Conservation (phyloP, 2,888 invertebrate species). For the Aporophyla lueneburgensis region DNA sequence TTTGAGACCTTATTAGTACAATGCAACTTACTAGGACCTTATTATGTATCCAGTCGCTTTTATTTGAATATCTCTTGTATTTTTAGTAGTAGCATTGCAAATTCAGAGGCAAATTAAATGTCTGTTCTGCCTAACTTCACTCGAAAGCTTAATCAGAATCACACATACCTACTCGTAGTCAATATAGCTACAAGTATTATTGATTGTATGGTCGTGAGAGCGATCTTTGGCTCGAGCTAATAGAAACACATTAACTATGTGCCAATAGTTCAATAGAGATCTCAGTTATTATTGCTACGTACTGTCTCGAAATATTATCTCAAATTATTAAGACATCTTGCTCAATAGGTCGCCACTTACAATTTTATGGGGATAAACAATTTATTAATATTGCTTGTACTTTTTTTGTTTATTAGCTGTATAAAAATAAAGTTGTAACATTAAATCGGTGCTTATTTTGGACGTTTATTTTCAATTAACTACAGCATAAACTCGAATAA, state of each 20-base stretch:
- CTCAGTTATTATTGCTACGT: constrained; percentile 14
- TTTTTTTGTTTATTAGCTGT: constrained; percentile 33
- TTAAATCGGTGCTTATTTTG: constrained; percentile 61
- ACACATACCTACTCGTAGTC: neutral
- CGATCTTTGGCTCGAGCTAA: constrained; percentile 2
- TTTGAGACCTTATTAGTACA: neutral
- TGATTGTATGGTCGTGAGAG: constrained; percentile 21
- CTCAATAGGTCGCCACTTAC: constrained; percentile 25
- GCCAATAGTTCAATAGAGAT: constrained; percentile 29
- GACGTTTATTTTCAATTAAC: constrained; percentile 76
- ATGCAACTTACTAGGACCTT: too few species aligned
- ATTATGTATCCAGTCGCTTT: too few species aligned
- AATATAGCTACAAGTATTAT: neutral
- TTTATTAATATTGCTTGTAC: constrained; percentile 24
- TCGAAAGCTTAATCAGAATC: constrained; percentile 19
- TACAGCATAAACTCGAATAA: constrained; percentile 64
- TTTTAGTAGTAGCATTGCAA: constrained; percentile 1
- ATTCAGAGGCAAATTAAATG: neutral
- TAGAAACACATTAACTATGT: constrained; percentile 28
- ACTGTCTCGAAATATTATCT: constrained; percentile 26
- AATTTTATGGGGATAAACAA: constrained; percentile 17
- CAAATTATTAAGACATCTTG: constrained; percentile 16
- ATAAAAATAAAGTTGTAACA: constrained; percentile 43
- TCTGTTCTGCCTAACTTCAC: constrained; percentile 12
- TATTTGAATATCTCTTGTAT: neutral